A percentile compares a stretch with the other conserved stretches of the same genome.
These are phyloP conservation scores for Australoheros scitulus DNA, from an alignment of 2,113 vertebrate species.

Conservation along the genomic window DNA sequence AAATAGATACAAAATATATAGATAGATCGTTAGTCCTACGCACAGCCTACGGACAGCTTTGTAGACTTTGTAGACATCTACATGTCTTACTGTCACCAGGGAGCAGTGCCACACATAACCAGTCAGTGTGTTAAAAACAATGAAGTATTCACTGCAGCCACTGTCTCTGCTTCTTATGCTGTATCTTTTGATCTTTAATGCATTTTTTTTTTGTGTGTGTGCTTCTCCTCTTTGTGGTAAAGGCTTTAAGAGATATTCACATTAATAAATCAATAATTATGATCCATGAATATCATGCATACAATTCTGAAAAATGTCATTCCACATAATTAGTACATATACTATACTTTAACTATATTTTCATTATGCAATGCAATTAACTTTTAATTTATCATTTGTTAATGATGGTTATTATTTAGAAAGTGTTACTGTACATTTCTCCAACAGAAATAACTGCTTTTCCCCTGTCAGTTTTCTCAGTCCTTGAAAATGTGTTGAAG, in stretches of 20 bases:
- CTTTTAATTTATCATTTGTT: neutral
- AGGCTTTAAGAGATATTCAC: neutral
- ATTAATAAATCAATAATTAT: neutral
- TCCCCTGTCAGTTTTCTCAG: neutral
- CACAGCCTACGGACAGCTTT: too few relatives aligned
- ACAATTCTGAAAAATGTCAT: neutral
- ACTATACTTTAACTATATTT: neutral
- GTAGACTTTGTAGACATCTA: too few relatives aligned
- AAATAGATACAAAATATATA: too few relatives aligned
- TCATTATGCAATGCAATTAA: neutral
- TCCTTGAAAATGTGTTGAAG: constrained; percentile 58
- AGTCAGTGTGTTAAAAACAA: too few relatives aligned
- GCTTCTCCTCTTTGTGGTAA: too few relatives aligned
- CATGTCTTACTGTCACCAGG: too few relatives aligned
- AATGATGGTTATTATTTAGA: neutral
- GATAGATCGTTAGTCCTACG: too few relatives aligned
- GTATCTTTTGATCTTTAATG: neutral
- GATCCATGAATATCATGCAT: neutral
- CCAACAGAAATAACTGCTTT: neutral
- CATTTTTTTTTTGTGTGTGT: too few relatives aligned
- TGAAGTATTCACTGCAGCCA: too few relatives aligned
- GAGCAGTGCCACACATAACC: too few relatives aligned
- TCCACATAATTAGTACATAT: neutral
- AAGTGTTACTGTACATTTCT: neutral
- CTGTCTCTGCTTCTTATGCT: neutral